A percentile compares a stretch with the other conserved stretches of the same genome.
Evolutionary conservation across 2,888 invertebrate genomes (phyloP).

Genomic region (Steromphala cineraria): DNA sequence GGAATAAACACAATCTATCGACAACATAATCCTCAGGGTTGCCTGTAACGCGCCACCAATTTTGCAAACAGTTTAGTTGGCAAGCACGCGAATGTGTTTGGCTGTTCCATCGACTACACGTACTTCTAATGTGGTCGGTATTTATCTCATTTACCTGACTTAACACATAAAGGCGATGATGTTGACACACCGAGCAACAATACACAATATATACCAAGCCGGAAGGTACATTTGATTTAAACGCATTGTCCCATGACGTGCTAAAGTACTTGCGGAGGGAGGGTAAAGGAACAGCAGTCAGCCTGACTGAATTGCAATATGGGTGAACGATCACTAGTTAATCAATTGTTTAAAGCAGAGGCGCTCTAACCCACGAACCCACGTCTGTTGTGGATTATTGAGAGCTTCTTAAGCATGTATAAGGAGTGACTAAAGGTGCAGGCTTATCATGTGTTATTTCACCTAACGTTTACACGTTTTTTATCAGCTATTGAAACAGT

Average conservation of each 20-base stretch:
- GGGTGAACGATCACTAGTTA: not conserved
- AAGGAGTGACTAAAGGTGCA: too few species aligned
- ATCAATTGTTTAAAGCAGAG: not conserved
- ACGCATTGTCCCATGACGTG: not conserved
- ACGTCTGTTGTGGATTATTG: not conserved
- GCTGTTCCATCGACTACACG: not conserved
- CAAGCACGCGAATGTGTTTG: not conserved
- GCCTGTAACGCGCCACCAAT: not conserved
- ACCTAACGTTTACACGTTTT: too few species aligned
- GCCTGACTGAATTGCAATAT: not conserved
- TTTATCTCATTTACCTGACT: too few species aligned
- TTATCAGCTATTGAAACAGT: too few species aligned
- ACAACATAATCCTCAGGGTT: not conserved
- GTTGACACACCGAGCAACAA: not conserved
- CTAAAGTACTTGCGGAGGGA: not conserved
- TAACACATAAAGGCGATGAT: too few species aligned
- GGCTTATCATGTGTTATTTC: too few species aligned
- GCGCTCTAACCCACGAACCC: not conserved
- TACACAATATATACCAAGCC: too few species aligned
- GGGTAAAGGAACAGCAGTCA: slow-evolving; percentile 27
- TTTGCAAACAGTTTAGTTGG: slow-evolving; percentile 11
- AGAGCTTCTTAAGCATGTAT: not conserved
- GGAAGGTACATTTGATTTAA: too few species aligned
- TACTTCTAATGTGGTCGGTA: not conserved
- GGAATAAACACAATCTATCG: not conserved